These are phyloP conservation scores for Serrognathus titanus DNA, from an alignment of 2,888 invertebrate species.

Conservation along the genomic window DNA sequence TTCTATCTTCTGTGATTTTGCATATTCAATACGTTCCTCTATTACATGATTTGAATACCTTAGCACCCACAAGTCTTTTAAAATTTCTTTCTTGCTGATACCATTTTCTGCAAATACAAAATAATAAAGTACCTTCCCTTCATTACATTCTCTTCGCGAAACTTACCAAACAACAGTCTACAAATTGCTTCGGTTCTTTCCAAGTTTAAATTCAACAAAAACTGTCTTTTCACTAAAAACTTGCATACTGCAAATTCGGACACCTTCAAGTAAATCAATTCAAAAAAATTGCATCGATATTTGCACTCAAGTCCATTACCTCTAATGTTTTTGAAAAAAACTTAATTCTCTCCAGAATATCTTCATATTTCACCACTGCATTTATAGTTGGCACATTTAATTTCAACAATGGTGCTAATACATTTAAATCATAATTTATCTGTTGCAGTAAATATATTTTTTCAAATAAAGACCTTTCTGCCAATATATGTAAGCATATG, in stretches of 20 bases:
- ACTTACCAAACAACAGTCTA: neutral
- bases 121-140: constrained; percentile 18
- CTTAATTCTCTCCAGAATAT: constrained; percentile 23
- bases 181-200: constrained; percentile 16
- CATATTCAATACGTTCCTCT: constrained; percentile 37
- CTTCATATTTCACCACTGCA: constrained; percentile 20
- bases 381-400: constrained; percentile 22
- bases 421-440: constrained; percentile 33
- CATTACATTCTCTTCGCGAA: constrained; percentile 8
- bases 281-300: neutral
- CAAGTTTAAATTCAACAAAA: constrained; percentile 21
- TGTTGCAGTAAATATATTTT: constrained; percentile 33
- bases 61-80: constrained; percentile 49
- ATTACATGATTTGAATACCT: constrained; percentile 41
- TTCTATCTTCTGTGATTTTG: constrained; percentile 39
- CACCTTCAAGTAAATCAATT: constrained; percentile 29
- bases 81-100: constrained; percentile 34
- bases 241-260: constrained; percentile 29
- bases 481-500: constrained; percentile 36
- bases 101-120: constrained; percentile 11
- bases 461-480: constrained; percentile 24
- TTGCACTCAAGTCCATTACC: constrained; percentile 19
- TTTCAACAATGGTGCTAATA: constrained; percentile 31
- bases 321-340: constrained; percentile 30
- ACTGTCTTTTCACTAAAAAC: constrained; percentile 22